Evolutionary conservation across 2,797 vertebrate genomes (phyloP).

Genomic region (Poeciliopsis gracilis): DNA sequence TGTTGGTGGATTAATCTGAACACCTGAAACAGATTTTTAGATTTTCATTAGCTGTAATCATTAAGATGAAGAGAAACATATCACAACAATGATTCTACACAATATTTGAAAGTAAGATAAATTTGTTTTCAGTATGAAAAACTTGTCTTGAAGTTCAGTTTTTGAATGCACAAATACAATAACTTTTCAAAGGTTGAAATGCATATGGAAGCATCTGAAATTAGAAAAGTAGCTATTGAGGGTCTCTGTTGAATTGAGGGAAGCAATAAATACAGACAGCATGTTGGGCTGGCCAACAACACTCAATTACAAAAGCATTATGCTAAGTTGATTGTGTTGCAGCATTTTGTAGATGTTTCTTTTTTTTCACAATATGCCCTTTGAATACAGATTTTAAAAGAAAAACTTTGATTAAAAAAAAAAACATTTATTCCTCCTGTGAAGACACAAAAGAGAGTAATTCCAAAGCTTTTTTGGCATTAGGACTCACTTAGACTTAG

Average conservation of each 20-base stretch:
- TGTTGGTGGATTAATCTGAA: background rate
- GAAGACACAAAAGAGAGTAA: background rate
- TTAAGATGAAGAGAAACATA: background rate
- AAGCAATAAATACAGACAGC: conserved; percentile 1
- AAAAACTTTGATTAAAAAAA: background rate
- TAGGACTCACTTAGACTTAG: background rate
- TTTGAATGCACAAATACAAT: background rate
- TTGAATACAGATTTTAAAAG: background rate
- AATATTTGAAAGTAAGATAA: background rate
- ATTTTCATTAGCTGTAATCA: background rate
- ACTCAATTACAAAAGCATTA: background rate
- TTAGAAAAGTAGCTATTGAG: background rate
- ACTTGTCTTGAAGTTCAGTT: background rate
- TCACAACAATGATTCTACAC: background rate
- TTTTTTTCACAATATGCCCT: background rate
- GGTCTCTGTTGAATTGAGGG: background rate
- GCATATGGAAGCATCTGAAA: background rate
- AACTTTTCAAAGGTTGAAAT: background rate
- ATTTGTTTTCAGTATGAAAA: too few species aligned
- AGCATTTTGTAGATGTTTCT: background rate
- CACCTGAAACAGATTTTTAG: background rate
- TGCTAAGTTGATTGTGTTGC: conserved; percentile 2
- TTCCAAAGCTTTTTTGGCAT: background rate
- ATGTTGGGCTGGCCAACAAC: background rate
- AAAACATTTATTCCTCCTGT: background rate